Conservation (phyloP, 2,113 vertebrate species). For the Plecturocebus donacophilus region DNA sequence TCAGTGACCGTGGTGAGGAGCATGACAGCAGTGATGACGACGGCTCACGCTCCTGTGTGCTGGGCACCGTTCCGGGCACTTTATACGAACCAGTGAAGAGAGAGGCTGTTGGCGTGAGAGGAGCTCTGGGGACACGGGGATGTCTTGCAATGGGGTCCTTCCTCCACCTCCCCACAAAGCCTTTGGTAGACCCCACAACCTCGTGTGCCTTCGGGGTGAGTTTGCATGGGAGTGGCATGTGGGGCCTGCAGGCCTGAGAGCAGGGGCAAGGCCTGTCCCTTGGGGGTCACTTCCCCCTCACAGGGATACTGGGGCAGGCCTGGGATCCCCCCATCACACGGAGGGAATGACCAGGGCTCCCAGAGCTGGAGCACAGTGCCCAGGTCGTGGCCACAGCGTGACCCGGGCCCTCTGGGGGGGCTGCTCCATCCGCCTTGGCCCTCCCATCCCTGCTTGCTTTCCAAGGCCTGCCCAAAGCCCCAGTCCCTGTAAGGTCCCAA, state of each 20-base stretch:
- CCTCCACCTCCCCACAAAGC: not conserved
- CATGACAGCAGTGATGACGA: not conserved
- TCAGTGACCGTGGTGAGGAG: not conserved
- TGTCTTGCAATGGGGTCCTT: rapidly evolving
- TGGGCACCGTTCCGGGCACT: not conserved
- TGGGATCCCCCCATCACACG: rapidly evolving
- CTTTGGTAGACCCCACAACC: not conserved
- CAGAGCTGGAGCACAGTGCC: not conserved
- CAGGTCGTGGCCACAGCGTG: not conserved
- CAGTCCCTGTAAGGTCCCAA: not conserved
- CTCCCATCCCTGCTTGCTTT: rapidly evolving
- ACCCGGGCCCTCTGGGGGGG: not conserved
- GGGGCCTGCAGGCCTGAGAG: not conserved
- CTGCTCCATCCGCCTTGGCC: not conserved
- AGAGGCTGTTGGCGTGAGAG: not conserved
- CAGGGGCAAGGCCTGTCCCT: not conserved
- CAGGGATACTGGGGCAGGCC: not conserved
- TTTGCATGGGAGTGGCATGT: not conserved
- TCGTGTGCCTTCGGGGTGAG: not conserved
- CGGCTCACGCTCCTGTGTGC: not conserved
- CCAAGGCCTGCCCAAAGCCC: not conserved
- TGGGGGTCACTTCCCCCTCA: not conserved
- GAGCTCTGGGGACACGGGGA: not conserved
- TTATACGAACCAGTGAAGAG: not conserved
- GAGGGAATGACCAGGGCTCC: not conserved